Evolutionary conservation across 2,113 vertebrate genomes (phyloP).

Genomic region (Pollimyrus isidori): DNA sequence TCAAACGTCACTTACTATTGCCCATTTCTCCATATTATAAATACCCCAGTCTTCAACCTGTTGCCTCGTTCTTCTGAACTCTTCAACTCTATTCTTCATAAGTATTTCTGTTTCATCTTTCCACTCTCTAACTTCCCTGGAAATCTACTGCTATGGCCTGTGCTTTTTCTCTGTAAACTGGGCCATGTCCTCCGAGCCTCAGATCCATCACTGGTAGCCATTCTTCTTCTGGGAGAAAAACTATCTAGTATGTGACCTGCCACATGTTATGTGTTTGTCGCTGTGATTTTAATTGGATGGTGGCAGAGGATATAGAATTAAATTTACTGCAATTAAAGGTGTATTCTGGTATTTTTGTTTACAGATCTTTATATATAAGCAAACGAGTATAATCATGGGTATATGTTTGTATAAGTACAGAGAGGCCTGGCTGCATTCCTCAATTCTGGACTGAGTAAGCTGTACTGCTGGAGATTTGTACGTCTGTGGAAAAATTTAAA

Average conservation of each 20-base stretch:
- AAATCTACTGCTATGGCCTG: background rate
- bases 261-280: background rate
- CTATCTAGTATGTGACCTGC: background rate
- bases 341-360: background rate
- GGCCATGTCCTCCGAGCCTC: background rate
- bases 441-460: background rate
- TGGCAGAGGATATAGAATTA: no score
- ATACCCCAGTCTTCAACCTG: background rate
- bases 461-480: background rate
- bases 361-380: background rate
- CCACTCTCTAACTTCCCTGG: background rate
- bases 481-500: background rate
- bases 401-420: background rate
- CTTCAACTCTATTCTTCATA: background rate
- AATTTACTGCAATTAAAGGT: background rate
- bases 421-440: background rate
- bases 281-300: background rate
- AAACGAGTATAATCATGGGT: background rate
- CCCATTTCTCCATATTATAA: background rate
- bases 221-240: no score
- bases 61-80: background rate
- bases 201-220: background rate
- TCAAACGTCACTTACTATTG: background rate
- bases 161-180: background rate
- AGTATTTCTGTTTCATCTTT: background rate